A percentile compares a stretch with the other conserved stretches of the same genome.
Conservation (phyloP, 1,140 invertebrate species). For the Drosophila tristis region DNA sequence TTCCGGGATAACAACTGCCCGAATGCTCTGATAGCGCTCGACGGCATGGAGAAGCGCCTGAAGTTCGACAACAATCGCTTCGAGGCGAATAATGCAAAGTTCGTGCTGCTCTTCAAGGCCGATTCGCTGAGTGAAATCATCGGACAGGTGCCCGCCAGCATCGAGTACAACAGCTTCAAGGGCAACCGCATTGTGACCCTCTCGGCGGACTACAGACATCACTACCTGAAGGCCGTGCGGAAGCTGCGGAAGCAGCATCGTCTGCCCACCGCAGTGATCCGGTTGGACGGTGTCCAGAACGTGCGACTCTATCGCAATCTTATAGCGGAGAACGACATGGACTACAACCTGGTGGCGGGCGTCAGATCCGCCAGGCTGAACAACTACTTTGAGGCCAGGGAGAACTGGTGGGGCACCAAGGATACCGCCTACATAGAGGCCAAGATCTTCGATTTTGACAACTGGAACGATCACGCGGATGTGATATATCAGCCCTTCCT, state of each 20-base stretch:
- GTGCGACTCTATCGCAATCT: constrained; percentile 96
- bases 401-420: constrained; percentile 98
- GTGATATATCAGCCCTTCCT: constrained; percentile 95
- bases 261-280: constrained; percentile 92
- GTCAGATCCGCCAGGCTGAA: constrained; percentile 94
- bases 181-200: constrained; percentile 87
- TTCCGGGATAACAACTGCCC: constrained; percentile 95
- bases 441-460: constrained; percentile 99
- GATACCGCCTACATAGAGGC: constrained; percentile 90
- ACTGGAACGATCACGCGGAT: constrained; percentile 99
- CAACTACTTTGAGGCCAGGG: constrained; percentile 93
- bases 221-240: constrained; percentile 56
- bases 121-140: constrained; percentile 97
- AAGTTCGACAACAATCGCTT: constrained; percentile 92
- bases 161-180: constrained; percentile 91
- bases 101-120: constrained; percentile 94
- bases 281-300: constrained; percentile 97
- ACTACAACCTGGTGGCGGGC: constrained; percentile 97
- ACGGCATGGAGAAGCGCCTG: constrained; percentile 99
- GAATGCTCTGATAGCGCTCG: constrained; percentile 92
- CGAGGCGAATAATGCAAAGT: constrained; percentile 92
- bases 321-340: constrained; percentile 93
- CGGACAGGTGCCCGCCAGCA: constrained; percentile 91
- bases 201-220: constrained; percentile 52
- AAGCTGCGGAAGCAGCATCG: constrained; percentile 63